Conservation (phyloP, 2,888 invertebrate genomes). For the Acanthosepion pharaonis region DNA sequence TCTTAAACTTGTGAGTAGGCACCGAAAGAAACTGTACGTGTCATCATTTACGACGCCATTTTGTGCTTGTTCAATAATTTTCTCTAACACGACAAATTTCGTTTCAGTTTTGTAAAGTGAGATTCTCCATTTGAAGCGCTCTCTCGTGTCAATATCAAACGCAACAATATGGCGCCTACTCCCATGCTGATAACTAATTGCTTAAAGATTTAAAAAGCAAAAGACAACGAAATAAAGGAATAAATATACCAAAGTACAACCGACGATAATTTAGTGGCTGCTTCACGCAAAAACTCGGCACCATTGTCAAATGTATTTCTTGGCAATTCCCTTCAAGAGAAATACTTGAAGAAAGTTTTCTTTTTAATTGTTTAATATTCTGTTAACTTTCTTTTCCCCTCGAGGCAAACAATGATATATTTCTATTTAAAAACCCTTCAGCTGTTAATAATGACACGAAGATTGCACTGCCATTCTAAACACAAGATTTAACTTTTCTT, state of each 20-base stretch:
- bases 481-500: neutral
- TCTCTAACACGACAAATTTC: neutral
- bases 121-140: neutral
- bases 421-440: neutral
- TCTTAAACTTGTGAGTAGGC: neutral
- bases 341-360: neutral
- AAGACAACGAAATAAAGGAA: neutral
- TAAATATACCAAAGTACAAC: neutral
- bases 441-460: neutral
- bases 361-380: neutral
- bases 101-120: neutral
- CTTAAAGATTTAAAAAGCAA: neutral
- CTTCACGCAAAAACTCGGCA: neutral
- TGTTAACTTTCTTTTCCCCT: neutral
- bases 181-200: conserved; percentile 11
- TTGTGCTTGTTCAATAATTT: conserved; percentile 5
- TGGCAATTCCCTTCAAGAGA: neutral
- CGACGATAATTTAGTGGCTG: neutral
- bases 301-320: neutral
- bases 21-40: neutral
- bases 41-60: neutral
- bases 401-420: neutral
- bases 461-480: neutral
- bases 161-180: neutral
- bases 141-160: neutral